Percentiles rank a stretch among this genome's conserved stretches.
These are phyloP conservation scores for Copsychus sechellarum DNA, from an alignment of 2,113 vertebrate species.

Conservation along the genomic window DNA sequence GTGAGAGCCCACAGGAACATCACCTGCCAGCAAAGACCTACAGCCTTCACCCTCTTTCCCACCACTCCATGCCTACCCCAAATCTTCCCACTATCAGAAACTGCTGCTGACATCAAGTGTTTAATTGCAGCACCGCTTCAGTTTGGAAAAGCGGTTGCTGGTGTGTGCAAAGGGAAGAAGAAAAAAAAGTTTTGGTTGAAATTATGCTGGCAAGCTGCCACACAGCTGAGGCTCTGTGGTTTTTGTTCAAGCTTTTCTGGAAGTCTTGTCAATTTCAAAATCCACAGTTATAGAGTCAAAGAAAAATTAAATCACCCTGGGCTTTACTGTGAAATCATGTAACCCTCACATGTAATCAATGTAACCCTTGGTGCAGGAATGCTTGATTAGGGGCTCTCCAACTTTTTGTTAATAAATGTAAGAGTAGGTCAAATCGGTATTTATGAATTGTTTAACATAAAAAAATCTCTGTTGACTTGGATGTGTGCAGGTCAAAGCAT, in stretches of 20 bases:
- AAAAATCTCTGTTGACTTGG: background rate
- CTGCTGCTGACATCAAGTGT: background rate
- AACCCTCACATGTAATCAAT: background rate
- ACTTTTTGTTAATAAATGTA: background rate
- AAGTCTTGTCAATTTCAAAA: slow-evolving; percentile 4
- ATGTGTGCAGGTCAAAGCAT: background rate
- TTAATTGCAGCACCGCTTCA: background rate
- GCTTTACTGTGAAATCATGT: background rate
- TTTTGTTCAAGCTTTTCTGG: slow-evolving; percentile 3
- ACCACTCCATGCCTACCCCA: background rate
- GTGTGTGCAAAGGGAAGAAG: background rate
- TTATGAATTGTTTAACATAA: background rate
- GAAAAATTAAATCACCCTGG: slow-evolving; percentile 17
- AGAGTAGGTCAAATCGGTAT: background rate
- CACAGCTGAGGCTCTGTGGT: background rate
- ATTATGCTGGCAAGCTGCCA: background rate
- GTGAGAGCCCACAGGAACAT: background rate
- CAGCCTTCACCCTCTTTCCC: background rate
- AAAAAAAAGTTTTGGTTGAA: background rate
- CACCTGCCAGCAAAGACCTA: background rate
- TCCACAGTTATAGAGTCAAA: background rate
- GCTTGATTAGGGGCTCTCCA: background rate
- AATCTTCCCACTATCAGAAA: background rate
- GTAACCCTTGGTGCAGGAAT: background rate
- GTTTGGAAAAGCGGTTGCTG: background rate